Evolutionary conservation across 1,140 invertebrate genomes (phyloP).

Genomic region (Drosophila azteca): DNA sequence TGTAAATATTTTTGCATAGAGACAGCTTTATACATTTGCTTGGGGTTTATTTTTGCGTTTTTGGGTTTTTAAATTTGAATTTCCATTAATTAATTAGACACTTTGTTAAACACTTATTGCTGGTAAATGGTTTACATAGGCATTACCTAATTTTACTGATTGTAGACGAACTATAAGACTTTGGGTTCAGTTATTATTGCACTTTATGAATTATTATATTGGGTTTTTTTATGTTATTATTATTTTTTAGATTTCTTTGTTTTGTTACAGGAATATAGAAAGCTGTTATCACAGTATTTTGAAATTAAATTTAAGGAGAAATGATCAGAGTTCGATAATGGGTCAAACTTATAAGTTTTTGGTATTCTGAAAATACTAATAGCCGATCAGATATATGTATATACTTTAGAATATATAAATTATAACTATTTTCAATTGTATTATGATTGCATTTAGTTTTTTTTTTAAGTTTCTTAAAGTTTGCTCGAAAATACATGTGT

Average conservation of each 20-base stretch:
- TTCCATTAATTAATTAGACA: slow-evolving; percentile 36
- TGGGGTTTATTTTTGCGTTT: not conserved
- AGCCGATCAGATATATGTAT: slow-evolving; percentile 18
- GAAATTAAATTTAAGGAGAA: slow-evolving; percentile 28
- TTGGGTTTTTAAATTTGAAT: slow-evolving; percentile 26
- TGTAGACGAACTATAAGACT: slow-evolving; percentile 53
- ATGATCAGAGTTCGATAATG: slow-evolving; percentile 6
- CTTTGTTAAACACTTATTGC: slow-evolving; percentile 46
- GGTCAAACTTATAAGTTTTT: not conserved
- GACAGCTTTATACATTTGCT: slow-evolving; percentile 18
- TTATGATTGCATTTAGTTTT: slow-evolving; percentile 28
- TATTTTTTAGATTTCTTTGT: slow-evolving; percentile 5
- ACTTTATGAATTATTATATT: slow-evolving; percentile 16
- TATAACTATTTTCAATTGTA: slow-evolving; percentile 23
- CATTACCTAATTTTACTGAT: slow-evolving; percentile 43
- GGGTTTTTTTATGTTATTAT: slow-evolving; percentile 4
- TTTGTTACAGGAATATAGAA: slow-evolving; percentile 53
- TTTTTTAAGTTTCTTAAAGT: slow-evolving; percentile 52
- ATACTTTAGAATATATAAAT: slow-evolving; percentile 3
- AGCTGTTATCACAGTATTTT: slow-evolving; percentile 81
- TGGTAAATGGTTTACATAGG: slow-evolving; percentile 38
- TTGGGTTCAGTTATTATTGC: slow-evolving; percentile 31
- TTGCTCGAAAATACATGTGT: slow-evolving; percentile 76
- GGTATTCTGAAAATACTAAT: not conserved
- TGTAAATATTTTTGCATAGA: slow-evolving; percentile 4